phyloP scores from a whole-genome alignment of 1,140 invertebrate species.

The Platyura marginata region DNA sequence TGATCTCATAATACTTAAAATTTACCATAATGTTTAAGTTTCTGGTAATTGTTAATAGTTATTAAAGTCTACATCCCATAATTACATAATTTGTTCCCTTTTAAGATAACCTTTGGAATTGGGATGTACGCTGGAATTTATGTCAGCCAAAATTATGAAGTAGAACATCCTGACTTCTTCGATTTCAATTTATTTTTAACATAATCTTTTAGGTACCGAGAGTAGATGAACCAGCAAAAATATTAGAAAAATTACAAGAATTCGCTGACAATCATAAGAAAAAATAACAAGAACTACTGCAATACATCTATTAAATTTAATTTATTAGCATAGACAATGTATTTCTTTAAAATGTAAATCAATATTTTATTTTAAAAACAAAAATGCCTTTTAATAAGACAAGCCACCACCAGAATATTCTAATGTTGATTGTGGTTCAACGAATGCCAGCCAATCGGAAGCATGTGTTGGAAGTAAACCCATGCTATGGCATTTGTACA shows the following conservation, averaged over 20 bases:
- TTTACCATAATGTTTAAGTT: too few species aligned
- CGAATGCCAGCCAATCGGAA: constrained; percentile 97
- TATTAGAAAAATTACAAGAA: constrained; percentile 46
- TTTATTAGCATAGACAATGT: neutral
- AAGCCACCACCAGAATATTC: constrained; percentile 80
- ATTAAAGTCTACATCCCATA: too few species aligned
- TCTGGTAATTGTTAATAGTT: too few species aligned
- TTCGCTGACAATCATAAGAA: constrained; percentile 40
- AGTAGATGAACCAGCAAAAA: constrained; percentile 54
- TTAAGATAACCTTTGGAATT: constrained; percentile 54
- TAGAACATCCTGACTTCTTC: constrained; percentile 21
- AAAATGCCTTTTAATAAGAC: constrained; percentile 14
- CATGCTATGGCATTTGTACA: constrained; percentile 99
- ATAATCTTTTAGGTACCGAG: constrained; percentile 43
- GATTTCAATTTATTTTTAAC: neutral
- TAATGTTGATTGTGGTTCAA: constrained; percentile 71
- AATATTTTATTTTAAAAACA: constrained; percentile 5
- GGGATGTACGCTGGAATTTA: constrained; percentile 67
- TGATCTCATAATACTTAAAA: too few species aligned
- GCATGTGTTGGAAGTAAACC: constrained; percentile 92
- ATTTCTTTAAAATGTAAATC: constrained; percentile 5
- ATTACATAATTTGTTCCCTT: too few species aligned
- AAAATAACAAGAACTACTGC: constrained; percentile 1
- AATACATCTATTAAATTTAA: neutral
- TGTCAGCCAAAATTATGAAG: constrained; percentile 64